Base-by-base conservation (phyloP, 2,888 invertebrate genomes). In the Eilema depressum region DNA sequence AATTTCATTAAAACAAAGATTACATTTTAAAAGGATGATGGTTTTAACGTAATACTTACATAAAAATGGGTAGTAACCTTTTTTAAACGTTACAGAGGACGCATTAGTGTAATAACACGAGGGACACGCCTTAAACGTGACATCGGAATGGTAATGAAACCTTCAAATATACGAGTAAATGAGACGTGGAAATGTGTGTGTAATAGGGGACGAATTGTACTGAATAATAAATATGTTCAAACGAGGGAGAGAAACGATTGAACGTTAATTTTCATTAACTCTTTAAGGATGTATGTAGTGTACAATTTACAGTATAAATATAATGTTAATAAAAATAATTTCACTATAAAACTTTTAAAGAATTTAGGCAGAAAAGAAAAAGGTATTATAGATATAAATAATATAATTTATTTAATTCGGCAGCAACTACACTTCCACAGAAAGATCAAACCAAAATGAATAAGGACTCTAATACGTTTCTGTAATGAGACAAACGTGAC, bases 31-130 rank as follows among this genome's bases (percentile, higher is more conserved):
- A 26, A 61, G 37, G 25, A 64, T 14, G 14, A 59, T 23, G 56
- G 41, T 41, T 70, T 63, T 20, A 33, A 63, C n/a, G 63, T 70
- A 28, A 63, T 33, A 62, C 30, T 3, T 25, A 41, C 33, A 41
- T 14, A 47, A 68, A 79, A 74, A 76, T 65, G 60, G 61, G 68
- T 70, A 65, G 73, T 74, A 74, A 76, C 75, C 78, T 78, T 85
- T 84, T 80, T 78, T 69, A 76, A 82, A 76, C 70, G 77, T 75
- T 81, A 86, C 84, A 78, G 85, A 82, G 82, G 88, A 88, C 82
- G 86, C 89, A 89, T 91, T 91, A 89, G 80, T 67, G 78, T 89
- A 91, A 91, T 90, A 85, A 85, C 86, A 85, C 74, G 73, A 66
- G 83, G 86, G 87, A 84, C 83, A 82, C 89, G 79, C 88, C 88